Base-by-base conservation (phyloP, 2,888 invertebrate species). In the Sussaba pulchella region DNA sequence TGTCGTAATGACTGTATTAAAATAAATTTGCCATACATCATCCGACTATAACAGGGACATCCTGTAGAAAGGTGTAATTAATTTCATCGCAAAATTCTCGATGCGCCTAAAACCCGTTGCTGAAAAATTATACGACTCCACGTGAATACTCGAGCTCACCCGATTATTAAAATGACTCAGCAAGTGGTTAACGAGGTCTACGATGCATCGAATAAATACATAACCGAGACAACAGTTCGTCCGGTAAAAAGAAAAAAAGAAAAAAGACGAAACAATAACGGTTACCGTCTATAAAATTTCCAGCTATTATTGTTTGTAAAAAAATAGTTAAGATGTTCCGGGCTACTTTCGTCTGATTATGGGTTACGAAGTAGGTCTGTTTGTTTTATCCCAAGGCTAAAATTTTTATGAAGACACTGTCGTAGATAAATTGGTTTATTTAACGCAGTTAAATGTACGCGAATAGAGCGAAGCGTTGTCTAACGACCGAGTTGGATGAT, bases 391-490 rank as follows among this genome's bases (percentile, higher is more conserved):
- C 8, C 17, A 2, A n/a, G 2, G 57, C 17, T 12, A 0, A 31
- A 31, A 31, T 9, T 57, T 57, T 57, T 31, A 57, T 3, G 26
- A 31, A 57, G 2, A 9, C 14, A 43, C 52, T 31, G 52, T 76
- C 21, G 61, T 57, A 69, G 43, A 52, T 24, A 76, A 63, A 69
- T 52, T 24, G 63, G 41, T 69, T 61, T 69, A 67, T 61, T 75
- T 26, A 50, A 59, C 66, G 67, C 59, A n/a, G 64, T 66, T 59
- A 39, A 59, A 45, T 67, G 66, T 59, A 19, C 9, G 31, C n/a
- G 5, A 54, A 24, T n/a, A n/a, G n/a, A n/a, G n/a, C n/a, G n/a
- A 10, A 12, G 24, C 6, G 5, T 4, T 12, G 24, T 31, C 31
- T n/a, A n/a, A 31, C 14, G n/a, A 31, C 1, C 14, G n/a, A 0